Percentiles rank a stretch among this genome's conserved stretches.
Conservation (phyloP, 2,888 invertebrate genomes). For the Acrocyrtus sp. region DNA sequence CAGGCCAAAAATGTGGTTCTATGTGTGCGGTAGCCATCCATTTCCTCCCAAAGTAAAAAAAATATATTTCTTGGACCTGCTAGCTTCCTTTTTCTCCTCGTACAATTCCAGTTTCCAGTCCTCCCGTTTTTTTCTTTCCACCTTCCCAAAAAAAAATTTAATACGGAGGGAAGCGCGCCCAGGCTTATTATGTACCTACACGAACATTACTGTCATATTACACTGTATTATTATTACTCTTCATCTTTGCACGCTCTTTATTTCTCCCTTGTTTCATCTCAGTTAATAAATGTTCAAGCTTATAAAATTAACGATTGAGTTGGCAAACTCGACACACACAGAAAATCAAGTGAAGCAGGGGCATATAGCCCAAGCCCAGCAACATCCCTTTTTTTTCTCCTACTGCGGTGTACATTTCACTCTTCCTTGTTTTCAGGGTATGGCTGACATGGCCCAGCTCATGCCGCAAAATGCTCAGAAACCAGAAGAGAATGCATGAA, state of each 20-base stretch:
- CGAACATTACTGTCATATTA: neutral
- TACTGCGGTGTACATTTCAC: too few species aligned
- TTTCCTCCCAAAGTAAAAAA: neutral
- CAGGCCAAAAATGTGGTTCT: conserved; percentile 15
- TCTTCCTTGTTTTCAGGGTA: too few species aligned
- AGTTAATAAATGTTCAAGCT: conserved; percentile 27
- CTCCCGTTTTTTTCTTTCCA: conserved; percentile 2
- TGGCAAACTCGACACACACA: conserved; percentile 1
- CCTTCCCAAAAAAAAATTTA: too few species aligned
- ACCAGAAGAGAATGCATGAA: too few species aligned
- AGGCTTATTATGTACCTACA: neutral
- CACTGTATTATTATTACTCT: conserved; percentile 1
- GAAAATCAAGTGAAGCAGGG: conserved; percentile 25
- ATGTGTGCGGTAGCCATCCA: neutral
- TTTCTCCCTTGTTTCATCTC: conserved; percentile 12
- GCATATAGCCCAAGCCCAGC: too few species aligned
- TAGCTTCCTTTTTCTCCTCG: neutral
- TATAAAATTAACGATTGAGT: conserved; percentile 39
- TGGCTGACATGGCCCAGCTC: too few species aligned
- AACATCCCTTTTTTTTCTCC: too few species aligned
- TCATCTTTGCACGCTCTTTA: neutral
- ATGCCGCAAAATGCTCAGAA: too few species aligned
- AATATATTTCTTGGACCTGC: neutral
- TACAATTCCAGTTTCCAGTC: neutral
- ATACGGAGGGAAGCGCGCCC: too few species aligned